phyloP scores from a whole-genome alignment of 2,113 vertebrate genomes.

The Antechinus stuartii region DNA sequence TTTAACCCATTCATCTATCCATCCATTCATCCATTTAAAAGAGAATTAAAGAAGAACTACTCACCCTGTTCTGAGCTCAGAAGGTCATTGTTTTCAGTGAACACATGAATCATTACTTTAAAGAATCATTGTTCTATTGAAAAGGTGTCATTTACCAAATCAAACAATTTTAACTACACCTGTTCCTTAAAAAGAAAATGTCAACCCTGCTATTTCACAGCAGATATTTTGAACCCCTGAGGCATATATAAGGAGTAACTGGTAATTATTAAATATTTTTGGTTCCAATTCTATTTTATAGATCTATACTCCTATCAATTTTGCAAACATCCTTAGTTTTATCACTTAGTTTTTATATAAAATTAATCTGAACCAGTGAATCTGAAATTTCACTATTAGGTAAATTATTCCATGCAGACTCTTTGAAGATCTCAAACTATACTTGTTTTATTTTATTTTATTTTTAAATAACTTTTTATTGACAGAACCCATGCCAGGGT shows the following conservation, averaged over 20 bases:
- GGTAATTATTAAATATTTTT: slow-evolving; percentile 19
- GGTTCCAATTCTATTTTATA: not conserved
- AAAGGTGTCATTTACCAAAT: slow-evolving; percentile 7
- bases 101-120: slow-evolving; percentile 21
- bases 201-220: not conserved
- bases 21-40: not conserved
- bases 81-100: not conserved
- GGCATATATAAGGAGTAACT: not conserved
- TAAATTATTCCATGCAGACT: not conserved
- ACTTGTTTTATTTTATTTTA: not conserved
- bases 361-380: not conserved
- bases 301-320: not conserved
- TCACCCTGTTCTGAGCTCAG: not conserved
- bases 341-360: not conserved
- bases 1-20: not conserved
- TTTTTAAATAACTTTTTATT: too few species aligned
- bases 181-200: slow-evolving; percentile 29
- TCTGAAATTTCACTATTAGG: slow-evolving; percentile 19
- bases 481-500: too few species aligned
- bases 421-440: not conserved
- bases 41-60: not conserved
- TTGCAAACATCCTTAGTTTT: not conserved
- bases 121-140: not conserved
- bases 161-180: not conserved
- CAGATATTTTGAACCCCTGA: not conserved